Conservation (phyloP, 2,113 vertebrate genomes). For the Aptenodytes patagonicus region DNA sequence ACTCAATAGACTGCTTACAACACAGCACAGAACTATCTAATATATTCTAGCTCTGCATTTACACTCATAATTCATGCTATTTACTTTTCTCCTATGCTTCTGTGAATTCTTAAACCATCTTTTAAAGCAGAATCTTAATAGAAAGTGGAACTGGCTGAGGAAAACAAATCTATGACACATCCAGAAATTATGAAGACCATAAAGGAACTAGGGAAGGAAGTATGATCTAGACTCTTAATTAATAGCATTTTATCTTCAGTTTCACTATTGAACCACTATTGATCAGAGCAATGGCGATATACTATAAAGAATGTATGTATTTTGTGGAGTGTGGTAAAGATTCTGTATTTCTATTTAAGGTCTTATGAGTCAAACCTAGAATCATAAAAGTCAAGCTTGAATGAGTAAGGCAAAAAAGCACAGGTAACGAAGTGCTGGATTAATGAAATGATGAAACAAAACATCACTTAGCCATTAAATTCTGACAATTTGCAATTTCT, state of each 20-base stretch:
- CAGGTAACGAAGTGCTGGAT: not conserved
- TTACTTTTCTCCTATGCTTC: not conserved
- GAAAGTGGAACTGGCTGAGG: not conserved
- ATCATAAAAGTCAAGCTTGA: not conserved
- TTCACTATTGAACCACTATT: not conserved
- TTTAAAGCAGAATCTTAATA: not conserved
- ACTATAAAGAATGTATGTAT: not conserved
- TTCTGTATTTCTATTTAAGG: not conserved
- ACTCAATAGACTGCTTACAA: not conserved
- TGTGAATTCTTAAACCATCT: not conserved
- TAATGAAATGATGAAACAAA: not conserved
- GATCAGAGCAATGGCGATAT: not conserved
- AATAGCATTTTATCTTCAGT: not conserved
- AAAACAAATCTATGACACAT: not conserved
- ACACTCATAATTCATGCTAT: not conserved
- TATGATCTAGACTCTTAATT: not conserved
- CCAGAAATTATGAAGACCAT: not conserved
- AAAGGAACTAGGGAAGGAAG: not conserved
- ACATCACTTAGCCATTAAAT: not conserved
- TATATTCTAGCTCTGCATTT: not conserved
- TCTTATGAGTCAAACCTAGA: not conserved
- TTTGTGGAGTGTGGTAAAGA: not conserved
- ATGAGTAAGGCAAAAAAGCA: not conserved
- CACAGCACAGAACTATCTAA: not conserved
- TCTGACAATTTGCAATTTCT: not conserved